phyloP scores from a whole-genome alignment of 2,797 vertebrate genomes.

The Avahi laniger region DNA sequence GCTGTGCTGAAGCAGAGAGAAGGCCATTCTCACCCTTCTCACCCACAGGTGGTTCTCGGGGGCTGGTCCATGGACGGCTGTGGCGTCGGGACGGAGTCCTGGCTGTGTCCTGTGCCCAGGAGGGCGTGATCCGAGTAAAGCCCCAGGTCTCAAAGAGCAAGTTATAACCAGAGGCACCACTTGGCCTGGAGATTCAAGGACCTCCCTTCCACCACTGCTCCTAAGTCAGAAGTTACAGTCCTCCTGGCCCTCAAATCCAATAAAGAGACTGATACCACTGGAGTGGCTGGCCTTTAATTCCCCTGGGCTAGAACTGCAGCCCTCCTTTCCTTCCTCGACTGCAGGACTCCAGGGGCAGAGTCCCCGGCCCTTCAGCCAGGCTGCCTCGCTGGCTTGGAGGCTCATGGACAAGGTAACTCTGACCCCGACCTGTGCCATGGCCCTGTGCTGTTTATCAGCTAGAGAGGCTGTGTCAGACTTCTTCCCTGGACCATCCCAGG shows the following conservation, averaged over 20 bases:
- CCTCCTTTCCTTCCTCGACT: background rate
- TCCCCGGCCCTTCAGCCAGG: background rate
- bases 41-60: slow-evolving; percentile 90
- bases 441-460: background rate
- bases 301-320: background rate
- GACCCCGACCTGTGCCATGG: background rate
- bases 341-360: background rate
- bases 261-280: slow-evolving; percentile 67
- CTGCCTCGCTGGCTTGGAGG: background rate
- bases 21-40: background rate
- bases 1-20: background rate
- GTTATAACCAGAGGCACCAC: slow-evolving; percentile 83
- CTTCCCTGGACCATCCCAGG: background rate
- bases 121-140: slow-evolving; percentile 91
- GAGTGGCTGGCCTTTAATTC: slow-evolving; percentile 55
- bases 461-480: background rate
- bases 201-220: background rate
- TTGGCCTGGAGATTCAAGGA: background rate
- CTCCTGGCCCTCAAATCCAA: slow-evolving; percentile 36
- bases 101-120: slow-evolving; percentile 93
- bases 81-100: slow-evolving; percentile 95
- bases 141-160: slow-evolving; percentile 84
- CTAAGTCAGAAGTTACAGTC: background rate
- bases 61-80: slow-evolving; percentile 93
- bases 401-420: background rate